Percentiles rank a stretch among this genome's conserved stretches.
These are phyloP conservation scores for Charadrius vociferus DNA, from an alignment of 2,113 vertebrate genomes.

Conservation along the genomic window DNA sequence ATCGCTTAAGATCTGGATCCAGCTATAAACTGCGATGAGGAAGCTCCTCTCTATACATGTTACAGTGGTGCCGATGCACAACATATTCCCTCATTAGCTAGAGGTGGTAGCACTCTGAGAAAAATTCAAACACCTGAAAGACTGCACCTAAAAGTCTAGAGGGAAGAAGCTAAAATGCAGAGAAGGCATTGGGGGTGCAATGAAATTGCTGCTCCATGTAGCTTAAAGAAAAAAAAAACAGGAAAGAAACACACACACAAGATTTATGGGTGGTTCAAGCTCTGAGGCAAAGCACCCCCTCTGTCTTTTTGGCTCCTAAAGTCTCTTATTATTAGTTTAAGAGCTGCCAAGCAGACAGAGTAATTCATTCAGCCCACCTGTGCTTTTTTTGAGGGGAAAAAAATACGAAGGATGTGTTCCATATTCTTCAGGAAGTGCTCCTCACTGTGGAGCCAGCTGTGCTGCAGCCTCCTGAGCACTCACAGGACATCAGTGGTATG, in stretches of 20 bases:
- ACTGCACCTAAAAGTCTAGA: background rate
- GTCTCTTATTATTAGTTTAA: background rate
- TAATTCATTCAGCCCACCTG: background rate
- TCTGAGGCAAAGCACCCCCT: background rate
- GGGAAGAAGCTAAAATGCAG: background rate
- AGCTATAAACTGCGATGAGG: background rate
- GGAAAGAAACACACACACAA: background rate
- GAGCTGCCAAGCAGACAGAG: background rate
- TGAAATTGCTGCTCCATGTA: background rate
- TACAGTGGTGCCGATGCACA: background rate
- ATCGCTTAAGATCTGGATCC: background rate
- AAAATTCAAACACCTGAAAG: background rate
- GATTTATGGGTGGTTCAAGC: background rate
- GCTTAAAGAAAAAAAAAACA: background rate
- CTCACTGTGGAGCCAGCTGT: background rate
- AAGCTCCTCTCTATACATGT: background rate
- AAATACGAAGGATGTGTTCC: slow-evolving; percentile 20
- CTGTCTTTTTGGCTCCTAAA: background rate
- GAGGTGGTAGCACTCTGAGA: background rate
- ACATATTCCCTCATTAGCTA: background rate
- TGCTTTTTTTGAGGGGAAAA: background rate
- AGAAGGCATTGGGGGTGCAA: background rate
- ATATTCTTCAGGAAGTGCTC: background rate
- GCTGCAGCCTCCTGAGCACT: background rate
- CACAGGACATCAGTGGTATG: background rate